A percentile compares a stretch with the other conserved stretches of the same genome.
Conservation (phyloP, 2,888 invertebrate species). For the Rhogogaster chlorosoma region DNA sequence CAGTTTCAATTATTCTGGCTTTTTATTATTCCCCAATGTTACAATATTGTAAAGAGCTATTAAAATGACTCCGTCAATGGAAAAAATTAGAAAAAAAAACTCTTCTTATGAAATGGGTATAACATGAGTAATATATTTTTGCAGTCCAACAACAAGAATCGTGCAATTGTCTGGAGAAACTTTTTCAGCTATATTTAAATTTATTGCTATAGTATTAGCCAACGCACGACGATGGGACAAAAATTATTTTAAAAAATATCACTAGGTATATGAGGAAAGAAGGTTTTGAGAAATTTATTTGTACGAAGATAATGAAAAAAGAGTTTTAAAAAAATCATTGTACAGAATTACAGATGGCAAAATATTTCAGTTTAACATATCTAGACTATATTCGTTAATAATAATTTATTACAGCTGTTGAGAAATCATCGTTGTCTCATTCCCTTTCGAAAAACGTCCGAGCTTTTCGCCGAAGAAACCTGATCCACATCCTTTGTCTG, state of each 20-base stretch:
- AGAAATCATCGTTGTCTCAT: not conserved
- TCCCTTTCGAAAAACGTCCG: not conserved
- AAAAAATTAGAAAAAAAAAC: not conserved
- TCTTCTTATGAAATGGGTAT: not conserved
- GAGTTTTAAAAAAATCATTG: not conserved
- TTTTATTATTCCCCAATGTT: conserved; percentile 1
- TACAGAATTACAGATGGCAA: not conserved
- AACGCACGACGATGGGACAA: not conserved
- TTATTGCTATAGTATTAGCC: not conserved
- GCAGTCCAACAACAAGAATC: not conserved
- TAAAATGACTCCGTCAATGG: not conserved
- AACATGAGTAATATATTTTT: not conserved
- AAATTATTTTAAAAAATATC: conserved; percentile 4
- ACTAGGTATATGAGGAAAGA: conserved; percentile 11
- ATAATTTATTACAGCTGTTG: not conserved
- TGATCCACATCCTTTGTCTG: not conserved
- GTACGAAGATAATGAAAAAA: not conserved
- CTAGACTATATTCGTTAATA: too few species aligned
- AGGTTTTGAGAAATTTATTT: conserved; percentile 4
- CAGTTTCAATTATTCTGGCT: not conserved
- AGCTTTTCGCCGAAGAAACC: not conserved
- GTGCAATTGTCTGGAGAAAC: not conserved
- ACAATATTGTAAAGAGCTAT: not conserved
- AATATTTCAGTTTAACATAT: not conserved
- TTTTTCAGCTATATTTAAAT: not conserved